Evolutionary conservation across 2,113 vertebrate species (phyloP), one percentile per base, ranked within the genome.

Genomic region (Pluvialis apricaria): DNA sequence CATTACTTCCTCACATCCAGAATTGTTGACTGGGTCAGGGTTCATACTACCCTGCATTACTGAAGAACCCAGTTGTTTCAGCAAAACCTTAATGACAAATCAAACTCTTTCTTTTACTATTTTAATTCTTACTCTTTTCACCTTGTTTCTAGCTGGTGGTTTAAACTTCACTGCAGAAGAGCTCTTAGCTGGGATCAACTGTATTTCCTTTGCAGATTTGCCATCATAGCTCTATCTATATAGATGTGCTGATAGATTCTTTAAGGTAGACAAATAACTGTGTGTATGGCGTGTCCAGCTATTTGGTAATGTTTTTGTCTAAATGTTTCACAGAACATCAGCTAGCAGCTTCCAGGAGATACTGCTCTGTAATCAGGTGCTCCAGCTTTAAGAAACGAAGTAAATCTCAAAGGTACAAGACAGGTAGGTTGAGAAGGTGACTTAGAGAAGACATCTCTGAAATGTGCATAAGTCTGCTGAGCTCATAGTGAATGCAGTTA

Each of bases 301-400:
- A 2, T 57, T 75, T 82, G 28, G 3, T 89, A 64, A 85, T 80
- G 12, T 13, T 94, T 87, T 71, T 87, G 29, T 44, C 92, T 88
- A 55, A 88, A 93, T 82, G 15, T 86, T 31, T 97, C 95, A 44
- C 94, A 98, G 98, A 98, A 73, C 95, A 97, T 65, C 97, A 97
- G 21, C 66, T 94, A 82, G 87, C 80, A 79, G 58, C 94, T 52
- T 96, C 97, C 73, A 97, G 90, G 91, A 98, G 79, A 84, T 92
- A 85, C 6, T 87, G n/a, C 65, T 92, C 94, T 49, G 32, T 92
- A 42, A 36, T 96, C 68, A 94, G 86, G 40, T 62, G 51, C 62
- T 96, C 97, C 68, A 98, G 95, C 91, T 96, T 97, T 81, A 98
- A 97, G 95, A 98, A 98, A 83, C 97, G 97, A 86, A 98, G 94